Conservation (phyloP, 2,797 vertebrate species). For the Oryzias sinensis region DNA sequence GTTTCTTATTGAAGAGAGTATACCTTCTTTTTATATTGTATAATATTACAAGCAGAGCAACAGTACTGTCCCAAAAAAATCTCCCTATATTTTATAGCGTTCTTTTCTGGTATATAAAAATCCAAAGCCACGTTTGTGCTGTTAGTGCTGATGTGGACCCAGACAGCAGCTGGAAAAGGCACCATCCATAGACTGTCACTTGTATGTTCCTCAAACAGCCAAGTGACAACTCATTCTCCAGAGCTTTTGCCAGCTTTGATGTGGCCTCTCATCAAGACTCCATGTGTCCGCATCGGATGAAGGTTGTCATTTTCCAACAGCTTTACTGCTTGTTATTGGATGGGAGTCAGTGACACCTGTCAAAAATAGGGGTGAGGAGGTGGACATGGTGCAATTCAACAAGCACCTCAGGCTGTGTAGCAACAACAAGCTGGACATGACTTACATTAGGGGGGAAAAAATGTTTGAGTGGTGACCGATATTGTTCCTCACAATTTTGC, state of each 20-base stretch:
- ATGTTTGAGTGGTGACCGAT: slow-evolving; percentile 37
- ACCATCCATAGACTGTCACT: slow-evolving; percentile 49
- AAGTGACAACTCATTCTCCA: slow-evolving; percentile 56
- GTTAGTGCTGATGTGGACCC: slow-evolving; percentile 48
- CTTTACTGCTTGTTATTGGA: slow-evolving; percentile 61
- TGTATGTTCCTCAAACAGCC: slow-evolving; percentile 43
- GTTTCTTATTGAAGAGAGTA: too few relatives aligned
- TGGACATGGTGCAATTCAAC: slow-evolving; percentile 48
- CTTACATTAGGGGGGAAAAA: slow-evolving; percentile 43
- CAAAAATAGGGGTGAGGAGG: slow-evolving; percentile 56
- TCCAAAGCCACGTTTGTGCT: slow-evolving; percentile 30
- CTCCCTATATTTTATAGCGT: slow-evolving; percentile 39
- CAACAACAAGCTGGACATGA: slow-evolving; percentile 50
- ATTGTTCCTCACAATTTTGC: slow-evolving; percentile 15
- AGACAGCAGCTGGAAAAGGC: slow-evolving; percentile 37
- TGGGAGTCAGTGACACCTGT: slow-evolving; percentile 61
- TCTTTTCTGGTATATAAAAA: slow-evolving; percentile 26
- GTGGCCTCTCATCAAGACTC: slow-evolving; percentile 56
- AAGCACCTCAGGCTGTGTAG: slow-evolving; percentile 43
- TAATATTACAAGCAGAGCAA: neutral
- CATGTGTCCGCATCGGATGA: slow-evolving; percentile 56
- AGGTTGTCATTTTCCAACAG: slow-evolving; percentile 59
- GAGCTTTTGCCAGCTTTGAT: slow-evolving; percentile 61
- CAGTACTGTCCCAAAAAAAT: slow-evolving; percentile 22
- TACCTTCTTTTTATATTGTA: too few relatives aligned